Conservation (phyloP, 2,113 vertebrate genomes). For the Meleagris gallopavo region DNA sequence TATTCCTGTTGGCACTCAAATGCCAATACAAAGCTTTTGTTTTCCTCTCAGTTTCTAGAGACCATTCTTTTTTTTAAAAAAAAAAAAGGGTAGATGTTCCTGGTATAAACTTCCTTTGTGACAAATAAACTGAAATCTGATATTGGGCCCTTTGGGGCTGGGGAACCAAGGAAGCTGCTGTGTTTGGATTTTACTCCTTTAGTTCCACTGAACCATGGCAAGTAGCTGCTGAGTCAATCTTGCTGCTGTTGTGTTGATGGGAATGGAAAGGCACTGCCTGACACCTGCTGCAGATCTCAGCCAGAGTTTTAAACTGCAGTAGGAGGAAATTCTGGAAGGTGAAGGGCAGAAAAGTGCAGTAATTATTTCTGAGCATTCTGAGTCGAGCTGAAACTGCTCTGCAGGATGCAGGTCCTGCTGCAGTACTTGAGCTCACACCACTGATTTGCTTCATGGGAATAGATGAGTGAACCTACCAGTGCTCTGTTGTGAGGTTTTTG, state of each 20-base stretch:
- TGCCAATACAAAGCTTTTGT: not conserved
- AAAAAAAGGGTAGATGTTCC: not conserved
- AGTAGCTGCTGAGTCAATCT: slow-evolving; percentile 23
- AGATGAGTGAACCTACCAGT: not conserved
- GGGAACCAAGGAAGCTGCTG: not conserved
- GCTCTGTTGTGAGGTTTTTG: not conserved
- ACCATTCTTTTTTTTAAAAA: not conserved
- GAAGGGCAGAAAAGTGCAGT: not conserved
- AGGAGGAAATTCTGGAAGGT: slow-evolving; percentile 42
- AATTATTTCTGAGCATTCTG: not conserved
- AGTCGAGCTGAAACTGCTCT: slow-evolving; percentile 6
- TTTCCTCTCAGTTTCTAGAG: not conserved
- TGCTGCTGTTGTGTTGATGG: not conserved
- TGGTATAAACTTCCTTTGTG: not conserved
- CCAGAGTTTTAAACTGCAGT: not conserved
- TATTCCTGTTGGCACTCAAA: not conserved
- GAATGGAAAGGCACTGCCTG: not conserved
- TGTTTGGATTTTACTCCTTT: not conserved
- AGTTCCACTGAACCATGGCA: not conserved
- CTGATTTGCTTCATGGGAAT: not conserved
- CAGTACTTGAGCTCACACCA: fast-evolving
- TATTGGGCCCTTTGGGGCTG: not conserved
- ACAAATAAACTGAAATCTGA: not conserved
- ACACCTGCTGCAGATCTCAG: slow-evolving; percentile 42
- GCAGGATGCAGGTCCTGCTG: not conserved